Conservation (phyloP, 2,797 vertebrate species). For the Poeciliopsis gracilis region DNA sequence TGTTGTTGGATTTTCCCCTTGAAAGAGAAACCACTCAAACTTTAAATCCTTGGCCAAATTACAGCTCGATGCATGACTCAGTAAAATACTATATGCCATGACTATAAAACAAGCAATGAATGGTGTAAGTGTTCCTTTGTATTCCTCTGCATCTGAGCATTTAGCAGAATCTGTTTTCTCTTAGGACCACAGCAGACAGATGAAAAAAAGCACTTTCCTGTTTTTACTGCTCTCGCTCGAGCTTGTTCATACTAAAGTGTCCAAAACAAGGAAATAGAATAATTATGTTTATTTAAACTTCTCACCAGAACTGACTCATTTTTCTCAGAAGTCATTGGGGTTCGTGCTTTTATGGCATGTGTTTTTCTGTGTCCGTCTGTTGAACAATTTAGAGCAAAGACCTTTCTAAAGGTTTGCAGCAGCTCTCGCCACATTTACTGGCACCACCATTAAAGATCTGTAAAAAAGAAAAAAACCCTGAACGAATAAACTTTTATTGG, state of each 20-base stretch:
- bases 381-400: not conserved
- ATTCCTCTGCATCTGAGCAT: slow-evolving; percentile 15
- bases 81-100: slow-evolving; percentile 20
- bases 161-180: slow-evolving; percentile 13
- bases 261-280: not conserved
- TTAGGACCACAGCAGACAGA: not conserved
- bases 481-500: not conserved
- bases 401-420: not conserved
- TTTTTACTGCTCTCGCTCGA: slow-evolving; percentile 4
- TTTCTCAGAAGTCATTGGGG: not conserved
- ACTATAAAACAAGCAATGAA: slow-evolving; percentile 24
- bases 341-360: not conserved
- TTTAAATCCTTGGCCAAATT: slow-evolving; percentile 32
- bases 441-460: not conserved
- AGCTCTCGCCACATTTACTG: not conserved
- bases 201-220: slow-evolving; percentile 7
- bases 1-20: slow-evolving; percentile 43
- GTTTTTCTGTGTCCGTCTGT: not conserved
- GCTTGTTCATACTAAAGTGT: not conserved
- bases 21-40: slow-evolving; percentile 26
- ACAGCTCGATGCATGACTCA: slow-evolving; percentile 49
- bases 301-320: not conserved
- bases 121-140: not conserved
- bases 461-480: not conserved
- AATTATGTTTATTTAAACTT: slow-evolving; percentile 4